These are phyloP conservation scores for Cecropterus lyciades DNA, from an alignment of 1,140 invertebrate species.

Conservation along the genomic window DNA sequence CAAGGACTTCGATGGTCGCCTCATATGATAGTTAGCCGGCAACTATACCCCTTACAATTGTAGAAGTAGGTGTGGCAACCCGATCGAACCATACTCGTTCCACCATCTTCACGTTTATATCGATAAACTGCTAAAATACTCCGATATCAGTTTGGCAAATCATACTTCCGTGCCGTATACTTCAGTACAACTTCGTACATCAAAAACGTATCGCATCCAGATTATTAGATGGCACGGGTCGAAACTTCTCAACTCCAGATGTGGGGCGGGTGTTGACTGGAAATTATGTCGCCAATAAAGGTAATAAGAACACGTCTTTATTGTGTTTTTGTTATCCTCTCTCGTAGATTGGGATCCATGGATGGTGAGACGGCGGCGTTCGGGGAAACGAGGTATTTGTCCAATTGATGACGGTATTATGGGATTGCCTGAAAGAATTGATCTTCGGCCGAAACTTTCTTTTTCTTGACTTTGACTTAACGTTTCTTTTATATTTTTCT, in stretches of 20 bases:
- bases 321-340: conserved; percentile 31
- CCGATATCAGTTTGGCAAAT: background rate
- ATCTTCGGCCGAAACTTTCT: background rate
- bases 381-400: conserved; percentile 2
- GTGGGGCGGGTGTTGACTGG: conserved; percentile 34
- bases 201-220: conserved; percentile 2
- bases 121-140: background rate
- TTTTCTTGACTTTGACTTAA: background rate
- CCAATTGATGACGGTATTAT: conserved; percentile 29
- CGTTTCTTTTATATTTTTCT: background rate
- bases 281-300: conserved; percentile 57
- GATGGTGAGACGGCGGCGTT: conserved; percentile 1
- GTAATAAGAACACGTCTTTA: conserved; percentile 48
- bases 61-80: no score
- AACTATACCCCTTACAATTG: no score
- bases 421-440: conserved; percentile 2
- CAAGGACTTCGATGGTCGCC: no score
- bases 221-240: conserved; percentile 6
- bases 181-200: conserved; percentile 1
- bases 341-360: conserved; percentile 23
- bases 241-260: conserved; percentile 17
- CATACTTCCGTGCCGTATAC: background rate
- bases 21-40: no score
- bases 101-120: background rate
- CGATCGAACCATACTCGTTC: no score